Evolutionary conservation across 2,888 invertebrate species (phyloP).

Genomic region (Tenthredo livida): DNA sequence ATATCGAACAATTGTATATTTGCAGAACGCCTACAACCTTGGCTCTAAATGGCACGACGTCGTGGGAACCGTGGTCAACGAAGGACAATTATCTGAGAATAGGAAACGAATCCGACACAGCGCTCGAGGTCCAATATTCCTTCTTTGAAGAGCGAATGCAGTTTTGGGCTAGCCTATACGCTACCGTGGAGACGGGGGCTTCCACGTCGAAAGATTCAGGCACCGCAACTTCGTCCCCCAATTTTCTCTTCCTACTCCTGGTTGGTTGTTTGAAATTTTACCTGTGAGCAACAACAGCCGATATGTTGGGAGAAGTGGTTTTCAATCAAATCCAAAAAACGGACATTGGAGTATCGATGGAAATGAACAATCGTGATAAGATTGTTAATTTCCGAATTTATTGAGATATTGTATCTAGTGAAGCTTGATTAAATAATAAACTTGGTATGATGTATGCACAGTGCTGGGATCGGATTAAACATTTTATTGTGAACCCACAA

Average conservation of each 20-base stretch:
- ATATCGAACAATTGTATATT: background rate
- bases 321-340: background rate
- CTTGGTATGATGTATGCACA: no score
- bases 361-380: no score
- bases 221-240: background rate
- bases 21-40: background rate
- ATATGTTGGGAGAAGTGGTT: background rate
- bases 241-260: background rate
- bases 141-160: conserved; percentile 8
- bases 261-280: background rate
- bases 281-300: background rate
- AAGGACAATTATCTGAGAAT: conserved; percentile 60
- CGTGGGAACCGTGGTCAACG: conserved; percentile 60
- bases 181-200: background rate
- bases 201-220: background rate
- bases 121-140: conserved; percentile 30
- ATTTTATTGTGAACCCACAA: no score
- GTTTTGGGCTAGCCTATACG: conserved; percentile 1
- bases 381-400: no score
- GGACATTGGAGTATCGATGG: no score
- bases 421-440: no score
- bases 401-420: no score
- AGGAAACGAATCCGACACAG: conserved; percentile 53
- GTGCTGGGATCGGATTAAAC: no score
- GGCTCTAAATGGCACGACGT: conserved; percentile 9